Evolutionary conservation across 1,140 invertebrate species (phyloP), one percentile per base, ranked within the genome.

Genomic region (Rhyacophila brunnea): DNA sequence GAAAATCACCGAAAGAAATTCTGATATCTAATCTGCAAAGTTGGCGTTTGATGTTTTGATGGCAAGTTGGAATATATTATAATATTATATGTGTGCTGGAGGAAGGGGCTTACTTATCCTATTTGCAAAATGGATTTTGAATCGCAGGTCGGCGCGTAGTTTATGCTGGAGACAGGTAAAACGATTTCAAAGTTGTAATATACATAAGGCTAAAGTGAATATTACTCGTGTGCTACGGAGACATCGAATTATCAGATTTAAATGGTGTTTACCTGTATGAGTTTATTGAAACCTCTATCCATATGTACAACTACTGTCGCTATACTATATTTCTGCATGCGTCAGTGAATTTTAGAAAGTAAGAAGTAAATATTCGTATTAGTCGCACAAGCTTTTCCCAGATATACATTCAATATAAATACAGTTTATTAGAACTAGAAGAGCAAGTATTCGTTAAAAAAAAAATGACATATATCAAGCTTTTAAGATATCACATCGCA

Each of bases 231-330:
- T 40, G 38, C 38, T 53, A 43, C 32, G 52, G 47, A 61, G 44
- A 49, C 52, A 55, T 49, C 34, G 51, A 55, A 45, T 55, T 55
- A 61, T 61, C 52, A 55, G 54, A 57, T 57, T 57, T 44, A 23
- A 17, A 49, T 45, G 53, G 36, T 55, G 54, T 57, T 49, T 57
- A 48, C 54, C 32, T 57, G 23, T 28, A 28, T 28, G 23, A 28
- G 23, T 28, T 3, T 28, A 28, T 28, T 28, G 23, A 28, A 28
- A 28, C 23, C 9, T 28, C 23, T 28, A 14, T 14, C n/a, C 11
- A 40, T n/a, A 40, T 40, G n/a, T 35, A n/a, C 34, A 40, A 9
- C 23, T 28, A 28, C 23, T 28, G 9, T 28, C 9, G 23, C 4
- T 28, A 28, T 28, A 9, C 23, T 28, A 28, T 28, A 3, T 28